These are phyloP conservation scores for Dicrostonyx torquatus DNA, from an alignment of 2,797 vertebrate species.

Conservation along the genomic window DNA sequence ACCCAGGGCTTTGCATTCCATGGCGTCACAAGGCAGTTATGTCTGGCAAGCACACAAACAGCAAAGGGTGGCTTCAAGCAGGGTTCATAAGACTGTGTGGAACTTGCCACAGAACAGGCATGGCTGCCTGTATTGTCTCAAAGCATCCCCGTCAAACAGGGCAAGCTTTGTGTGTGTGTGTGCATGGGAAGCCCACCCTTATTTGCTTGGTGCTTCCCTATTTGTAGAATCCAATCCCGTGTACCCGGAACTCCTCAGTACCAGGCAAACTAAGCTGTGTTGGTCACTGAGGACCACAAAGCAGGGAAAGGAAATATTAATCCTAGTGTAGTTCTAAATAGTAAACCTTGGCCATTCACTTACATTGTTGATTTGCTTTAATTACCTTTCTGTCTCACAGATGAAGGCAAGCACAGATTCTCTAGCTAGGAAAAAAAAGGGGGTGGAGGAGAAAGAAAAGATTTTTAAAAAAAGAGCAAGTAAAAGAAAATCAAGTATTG, in stretches of 20 bases:
- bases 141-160: background rate
- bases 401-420: background rate
- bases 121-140: background rate
- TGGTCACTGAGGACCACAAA: background rate
- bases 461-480: constrained; percentile 31
- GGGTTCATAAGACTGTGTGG: background rate
- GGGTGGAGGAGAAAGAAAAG: background rate
- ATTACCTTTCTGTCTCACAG: background rate
- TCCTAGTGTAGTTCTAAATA: background rate
- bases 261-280: background rate
- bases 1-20: background rate
- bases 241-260: background rate
- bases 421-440: background rate
- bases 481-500: constrained; percentile 87
- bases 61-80: background rate
- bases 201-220: background rate
- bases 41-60: background rate
- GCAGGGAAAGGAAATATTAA: background rate
- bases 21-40: background rate
- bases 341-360: background rate
- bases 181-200: background rate
- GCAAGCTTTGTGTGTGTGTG: background rate
- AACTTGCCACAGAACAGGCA: background rate
- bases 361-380: constrained; percentile 3
- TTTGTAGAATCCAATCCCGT: background rate